Percentiles rank a stretch among this genome's conserved stretches.
These are phyloP conservation scores for Anoncus sp. DNA, from an alignment of 2,888 invertebrate species.

Conservation along the genomic window DNA sequence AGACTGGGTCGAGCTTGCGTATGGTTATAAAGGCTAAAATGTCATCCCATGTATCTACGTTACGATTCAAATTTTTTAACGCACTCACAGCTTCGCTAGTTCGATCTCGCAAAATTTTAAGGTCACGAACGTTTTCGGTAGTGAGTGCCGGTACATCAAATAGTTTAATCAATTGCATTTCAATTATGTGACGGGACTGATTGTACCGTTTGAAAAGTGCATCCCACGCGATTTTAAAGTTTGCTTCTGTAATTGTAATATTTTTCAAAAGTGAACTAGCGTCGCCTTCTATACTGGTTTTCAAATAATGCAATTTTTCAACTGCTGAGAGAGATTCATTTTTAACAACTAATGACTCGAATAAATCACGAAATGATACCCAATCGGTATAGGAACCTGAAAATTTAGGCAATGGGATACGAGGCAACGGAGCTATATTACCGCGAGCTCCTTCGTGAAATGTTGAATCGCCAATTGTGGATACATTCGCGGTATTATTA, in stretches of 20 bases:
- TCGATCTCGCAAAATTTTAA: not conserved
- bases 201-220: slow-evolving; percentile 20
- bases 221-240: slow-evolving; percentile 30
- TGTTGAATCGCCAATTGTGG: too few relatives aligned
- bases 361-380: slow-evolving; percentile 25
- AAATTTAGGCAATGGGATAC: slow-evolving; percentile 33
- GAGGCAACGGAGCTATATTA: too few relatives aligned
- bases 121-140: slow-evolving; percentile 10
- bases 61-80: too few relatives aligned
- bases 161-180: slow-evolving; percentile 6
- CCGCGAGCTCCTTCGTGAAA: too few relatives aligned
- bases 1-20: slow-evolving; percentile 14
- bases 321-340: slow-evolving; percentile 24
- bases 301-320: too few relatives aligned
- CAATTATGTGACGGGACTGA: slow-evolving; percentile 24
- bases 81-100: too few relatives aligned
- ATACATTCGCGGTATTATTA: too few relatives aligned
- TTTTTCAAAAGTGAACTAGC: slow-evolving; percentile 22
- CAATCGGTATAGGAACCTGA: slow-evolving; percentile 21
- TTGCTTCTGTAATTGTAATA: slow-evolving; percentile 28
- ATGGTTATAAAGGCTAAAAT: too few relatives aligned
- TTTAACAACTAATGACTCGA: slow-evolving; percentile 17
- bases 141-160: too few relatives aligned
- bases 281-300: slow-evolving; percentile 19
- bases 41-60: too few relatives aligned